Evolutionary conservation across 2,113 vertebrate genomes (phyloP), one percentile per base, ranked within the genome.

Genomic region (Rhinolophus sinicus): DNA sequence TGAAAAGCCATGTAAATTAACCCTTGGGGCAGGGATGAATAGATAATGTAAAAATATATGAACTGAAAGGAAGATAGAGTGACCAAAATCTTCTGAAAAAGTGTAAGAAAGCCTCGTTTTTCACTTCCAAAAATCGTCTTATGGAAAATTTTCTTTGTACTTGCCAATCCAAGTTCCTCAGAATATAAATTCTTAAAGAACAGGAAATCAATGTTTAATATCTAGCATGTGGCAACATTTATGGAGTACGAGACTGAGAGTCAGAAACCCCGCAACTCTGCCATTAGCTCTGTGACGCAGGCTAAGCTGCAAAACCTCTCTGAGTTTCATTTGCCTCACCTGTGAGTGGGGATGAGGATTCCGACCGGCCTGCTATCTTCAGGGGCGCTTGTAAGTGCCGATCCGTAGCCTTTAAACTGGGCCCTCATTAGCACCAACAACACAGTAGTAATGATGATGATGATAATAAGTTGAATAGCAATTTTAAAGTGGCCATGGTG

Each of bases 1-100:
- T 82, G 35, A 95, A 94, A 58, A 83, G 12, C 35, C 70, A 22
- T 33, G 77, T 54, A 88, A 96, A 72, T 89, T 30, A 44, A 75
- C 28, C 65, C 38, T 89, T 62, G 58, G 56, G 64, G 73, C 38
- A 81, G 65, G n/a, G 92, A 80, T 14, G 13, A 94, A 86, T 56
- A 86, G 58, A 62, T 92, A 65, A 90, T 30, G 70, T 54, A 75
- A 89, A 96, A 89, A 73, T 35, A 15, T 28, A 24, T 40, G 33
- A 85, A 33, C 13, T 2, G 0, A 78, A 90, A 82, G 58, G 40
- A 76, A 93, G 80, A 52, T 64, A 12, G 18, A 73, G 62, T 73
- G 38, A 93, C 58, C 15, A 67, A 81, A 69, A 30, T 64, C 65
- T 90, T 86, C 30, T 44, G 26, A 88, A 90, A 56, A 64, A 52